Conservation (phyloP, 2,113 vertebrate species). For the Fulmarus glacialis region DNA sequence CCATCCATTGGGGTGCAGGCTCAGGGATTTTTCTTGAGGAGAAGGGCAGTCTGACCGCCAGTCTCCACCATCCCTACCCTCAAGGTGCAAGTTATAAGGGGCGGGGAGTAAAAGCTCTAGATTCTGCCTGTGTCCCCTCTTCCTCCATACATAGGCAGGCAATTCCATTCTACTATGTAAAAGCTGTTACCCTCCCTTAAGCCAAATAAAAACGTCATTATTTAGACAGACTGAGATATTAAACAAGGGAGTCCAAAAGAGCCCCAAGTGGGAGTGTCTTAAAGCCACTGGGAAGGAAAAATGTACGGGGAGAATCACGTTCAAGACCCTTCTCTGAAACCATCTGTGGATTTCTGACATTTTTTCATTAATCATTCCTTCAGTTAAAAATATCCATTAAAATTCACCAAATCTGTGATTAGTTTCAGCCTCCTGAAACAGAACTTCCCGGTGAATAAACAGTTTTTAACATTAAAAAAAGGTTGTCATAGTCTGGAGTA, state of each 20-base stretch:
- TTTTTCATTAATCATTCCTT: background rate
- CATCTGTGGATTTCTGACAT: background rate
- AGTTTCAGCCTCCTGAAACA: background rate
- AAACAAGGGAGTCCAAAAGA: background rate
- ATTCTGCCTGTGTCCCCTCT: background rate
- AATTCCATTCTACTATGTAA: background rate
- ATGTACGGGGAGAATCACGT: accelerated
- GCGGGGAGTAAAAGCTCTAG: background rate
- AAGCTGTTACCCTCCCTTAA: background rate
- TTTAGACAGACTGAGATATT: background rate
- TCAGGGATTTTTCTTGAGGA: background rate
- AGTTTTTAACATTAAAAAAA: background rate
- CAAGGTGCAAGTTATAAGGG: background rate
- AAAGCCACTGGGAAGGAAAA: background rate
- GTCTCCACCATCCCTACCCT: background rate
- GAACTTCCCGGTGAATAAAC: background rate
- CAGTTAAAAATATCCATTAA: background rate
- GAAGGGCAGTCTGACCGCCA: accelerated
- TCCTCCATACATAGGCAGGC: background rate
- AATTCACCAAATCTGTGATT: background rate
- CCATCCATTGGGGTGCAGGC: accelerated
- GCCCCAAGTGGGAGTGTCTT: background rate
- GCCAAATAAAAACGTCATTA: background rate
- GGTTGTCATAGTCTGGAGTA: background rate
- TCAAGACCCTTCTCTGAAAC: background rate